Percentiles rank a stretch among this genome's conserved stretches.
Conservation (phyloP, 1,140 invertebrate species). For the Riptortus pedestris region DNA sequence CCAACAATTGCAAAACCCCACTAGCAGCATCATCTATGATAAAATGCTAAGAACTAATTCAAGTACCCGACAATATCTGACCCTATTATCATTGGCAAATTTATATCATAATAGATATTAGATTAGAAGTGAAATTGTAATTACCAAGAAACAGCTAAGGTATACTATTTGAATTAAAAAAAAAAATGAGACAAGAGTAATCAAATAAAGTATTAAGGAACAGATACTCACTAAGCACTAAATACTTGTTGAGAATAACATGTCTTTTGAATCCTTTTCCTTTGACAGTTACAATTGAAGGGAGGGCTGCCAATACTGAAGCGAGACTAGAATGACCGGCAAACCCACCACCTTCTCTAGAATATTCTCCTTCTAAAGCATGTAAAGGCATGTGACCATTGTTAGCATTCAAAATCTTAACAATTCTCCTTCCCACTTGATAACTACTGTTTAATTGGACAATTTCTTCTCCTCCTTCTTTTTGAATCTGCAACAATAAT, state of each 20-base stretch:
- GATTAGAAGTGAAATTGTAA: too few relatives aligned
- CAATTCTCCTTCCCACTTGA: conserved; percentile 47
- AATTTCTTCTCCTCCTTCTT: conserved; percentile 34
- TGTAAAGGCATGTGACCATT: conserved; percentile 43
- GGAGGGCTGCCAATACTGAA: conserved; percentile 44
- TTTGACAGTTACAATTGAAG: conserved; percentile 44
- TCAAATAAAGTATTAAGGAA: background rate
- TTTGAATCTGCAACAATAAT: conserved; percentile 20
- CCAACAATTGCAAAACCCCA: too few relatives aligned
- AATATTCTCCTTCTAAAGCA: conserved; percentile 46
- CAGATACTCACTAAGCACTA: conserved; percentile 34
- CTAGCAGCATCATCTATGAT: too few relatives aligned
- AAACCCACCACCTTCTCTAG: conserved; percentile 42
- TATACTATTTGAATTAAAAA: too few relatives aligned
- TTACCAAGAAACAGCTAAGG: too few relatives aligned
- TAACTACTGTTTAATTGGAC: conserved; percentile 47
- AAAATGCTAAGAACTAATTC: too few relatives aligned
- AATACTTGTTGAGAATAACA: conserved; percentile 39
- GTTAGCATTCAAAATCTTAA: conserved; percentile 44
- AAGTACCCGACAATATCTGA: too few relatives aligned
- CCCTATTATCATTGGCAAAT: too few relatives aligned
- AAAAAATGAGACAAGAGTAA: background rate
- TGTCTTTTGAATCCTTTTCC: conserved; percentile 37
- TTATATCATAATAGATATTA: too few relatives aligned
- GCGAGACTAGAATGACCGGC: conserved; percentile 47